These are phyloP conservation scores for Prunella strophiata DNA, from an alignment of 2,797 vertebrate genomes.

Conservation along the genomic window DNA sequence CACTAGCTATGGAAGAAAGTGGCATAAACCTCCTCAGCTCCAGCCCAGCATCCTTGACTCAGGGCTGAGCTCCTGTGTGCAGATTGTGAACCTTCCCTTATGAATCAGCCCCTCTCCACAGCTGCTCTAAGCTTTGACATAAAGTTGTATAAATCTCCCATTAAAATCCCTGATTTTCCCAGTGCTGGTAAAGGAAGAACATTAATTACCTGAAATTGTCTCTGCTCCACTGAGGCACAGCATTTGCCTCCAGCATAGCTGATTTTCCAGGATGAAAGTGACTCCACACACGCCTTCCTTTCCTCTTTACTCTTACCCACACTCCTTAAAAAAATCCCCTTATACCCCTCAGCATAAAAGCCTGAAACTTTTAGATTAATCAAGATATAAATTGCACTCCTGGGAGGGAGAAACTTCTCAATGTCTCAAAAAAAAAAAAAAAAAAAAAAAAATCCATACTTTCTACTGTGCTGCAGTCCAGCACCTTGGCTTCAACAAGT, in stretches of 20 bases:
- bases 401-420: neutral
- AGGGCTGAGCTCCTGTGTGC: neutral
- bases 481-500: neutral
- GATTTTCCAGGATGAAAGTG: neutral
- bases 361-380: slow-evolving; percentile 24
- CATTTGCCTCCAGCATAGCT: slow-evolving; percentile 49
- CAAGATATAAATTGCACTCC: neutral
- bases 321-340: neutral
- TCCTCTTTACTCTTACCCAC: neutral
- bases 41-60: neutral
- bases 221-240: slow-evolving; percentile 55
- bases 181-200: slow-evolving; percentile 36
- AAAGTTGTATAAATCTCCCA: slow-evolving; percentile 4
- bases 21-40: neutral
- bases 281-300: neutral
- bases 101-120: neutral
- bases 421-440: neutral
- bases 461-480: neutral
- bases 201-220: slow-evolving; percentile 65
- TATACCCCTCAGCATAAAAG: neutral
- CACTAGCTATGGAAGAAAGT: neutral
- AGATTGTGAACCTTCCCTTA: neutral
- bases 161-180: slow-evolving; percentile 26
- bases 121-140: neutral
- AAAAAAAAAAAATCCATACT: neutral